Conservation (phyloP, 2,797 vertebrate species). For the Schizopygopsis malacanthus region DNA sequence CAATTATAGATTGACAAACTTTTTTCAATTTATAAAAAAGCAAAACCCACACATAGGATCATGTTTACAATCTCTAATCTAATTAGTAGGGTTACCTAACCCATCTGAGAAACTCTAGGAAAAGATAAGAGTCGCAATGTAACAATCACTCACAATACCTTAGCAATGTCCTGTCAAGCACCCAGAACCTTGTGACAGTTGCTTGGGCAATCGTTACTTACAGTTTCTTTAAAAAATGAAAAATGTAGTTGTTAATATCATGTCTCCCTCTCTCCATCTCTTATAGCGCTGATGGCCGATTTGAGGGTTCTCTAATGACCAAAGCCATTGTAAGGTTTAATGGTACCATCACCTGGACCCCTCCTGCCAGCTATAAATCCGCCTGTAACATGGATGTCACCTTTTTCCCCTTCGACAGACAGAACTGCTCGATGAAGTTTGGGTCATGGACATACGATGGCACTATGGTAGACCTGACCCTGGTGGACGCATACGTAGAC, state of each 20-base stretch:
- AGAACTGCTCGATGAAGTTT: constrained; percentile 98
- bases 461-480: constrained; percentile 90
- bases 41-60: background rate
- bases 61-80: background rate
- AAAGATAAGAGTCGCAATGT: background rate
- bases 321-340: constrained; percentile 90
- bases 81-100: background rate
- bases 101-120: background rate
- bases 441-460: constrained; percentile 97
- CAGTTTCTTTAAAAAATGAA: background rate
- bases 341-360: constrained; percentile 89
- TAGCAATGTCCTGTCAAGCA: background rate
- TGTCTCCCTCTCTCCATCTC: constrained; percentile 1
- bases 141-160: background rate
- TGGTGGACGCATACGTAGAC: constrained; percentile 89
- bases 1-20: background rate
- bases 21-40: background rate
- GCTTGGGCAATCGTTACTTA: background rate
- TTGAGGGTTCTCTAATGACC: constrained; percentile 95
- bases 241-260: background rate
- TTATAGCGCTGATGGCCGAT: constrained; percentile 90
- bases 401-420: constrained; percentile 93
- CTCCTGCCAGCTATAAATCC: constrained; percentile 94
- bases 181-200: background rate
- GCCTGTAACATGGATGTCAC: constrained; percentile 96